Evolutionary conservation across 2,888 invertebrate genomes (phyloP).

Genomic region (Tinea trinotella): DNA sequence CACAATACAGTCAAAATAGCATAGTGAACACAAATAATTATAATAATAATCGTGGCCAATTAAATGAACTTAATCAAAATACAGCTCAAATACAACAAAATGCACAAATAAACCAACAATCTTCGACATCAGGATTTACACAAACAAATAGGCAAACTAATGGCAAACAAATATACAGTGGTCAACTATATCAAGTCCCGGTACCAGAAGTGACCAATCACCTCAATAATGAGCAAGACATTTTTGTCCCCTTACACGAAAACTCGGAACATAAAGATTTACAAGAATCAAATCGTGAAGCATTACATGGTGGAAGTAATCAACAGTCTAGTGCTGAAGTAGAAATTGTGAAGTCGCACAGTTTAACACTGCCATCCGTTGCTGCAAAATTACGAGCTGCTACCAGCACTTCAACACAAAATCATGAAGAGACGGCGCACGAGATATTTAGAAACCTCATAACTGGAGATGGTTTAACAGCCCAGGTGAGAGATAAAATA

Average conservation of each 20-base stretch:
- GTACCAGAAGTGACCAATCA: constrained; percentile 57
- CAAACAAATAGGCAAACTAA: constrained; percentile 19
- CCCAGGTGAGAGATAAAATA: constrained; percentile 55
- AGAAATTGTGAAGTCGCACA: constrained; percentile 45
- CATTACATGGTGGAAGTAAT: constrained; percentile 16
- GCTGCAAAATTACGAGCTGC: constrained; percentile 40
- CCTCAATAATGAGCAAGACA: constrained; percentile 41
- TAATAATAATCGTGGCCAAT: constrained; percentile 20
- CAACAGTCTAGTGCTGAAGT: constrained; percentile 31
- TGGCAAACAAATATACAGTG: constrained; percentile 50
- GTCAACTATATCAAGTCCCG: constrained; percentile 55
- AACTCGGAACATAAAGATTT: constrained; percentile 27
- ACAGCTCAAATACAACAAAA: constrained; percentile 25
- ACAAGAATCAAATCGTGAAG: constrained; percentile 27
- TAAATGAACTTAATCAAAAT: constrained; percentile 29
- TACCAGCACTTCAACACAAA: not conserved
- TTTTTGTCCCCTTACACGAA: constrained; percentile 18
- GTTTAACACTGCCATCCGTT: constrained; percentile 29
- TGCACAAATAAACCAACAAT: constrained; percentile 30
- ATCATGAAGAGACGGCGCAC: constrained; percentile 33
- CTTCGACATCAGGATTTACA: constrained; percentile 16
- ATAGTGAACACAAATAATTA: constrained; percentile 22
- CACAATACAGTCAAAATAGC: constrained; percentile 40
- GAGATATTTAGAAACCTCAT: constrained; percentile 34
- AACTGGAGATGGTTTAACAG: constrained; percentile 48